These are phyloP conservation scores for Metalampra italica DNA, from an alignment of 2,888 invertebrate genomes.

Conservation along the genomic window DNA sequence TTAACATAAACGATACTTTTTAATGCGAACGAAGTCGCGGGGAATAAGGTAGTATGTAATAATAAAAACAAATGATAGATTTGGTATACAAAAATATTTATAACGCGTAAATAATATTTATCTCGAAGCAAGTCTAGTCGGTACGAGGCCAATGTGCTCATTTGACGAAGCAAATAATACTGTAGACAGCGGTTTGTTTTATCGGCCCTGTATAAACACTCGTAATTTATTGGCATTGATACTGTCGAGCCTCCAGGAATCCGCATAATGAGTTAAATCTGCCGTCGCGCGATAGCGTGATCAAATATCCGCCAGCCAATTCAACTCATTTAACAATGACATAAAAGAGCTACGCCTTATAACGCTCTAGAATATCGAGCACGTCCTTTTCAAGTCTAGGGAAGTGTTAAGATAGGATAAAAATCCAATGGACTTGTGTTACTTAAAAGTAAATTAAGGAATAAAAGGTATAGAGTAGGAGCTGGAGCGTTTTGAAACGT, in stretches of 20 bases:
- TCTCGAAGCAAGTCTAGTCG: neutral
- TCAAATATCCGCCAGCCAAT: constrained; percentile 30
- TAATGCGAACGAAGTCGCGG: too few relatives aligned
- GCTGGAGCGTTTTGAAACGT: constrained; percentile 48
- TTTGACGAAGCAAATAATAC: constrained; percentile 5
- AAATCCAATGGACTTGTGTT: constrained; percentile 21
- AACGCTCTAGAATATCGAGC: constrained; percentile 21
- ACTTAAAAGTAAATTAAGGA: constrained; percentile 45
- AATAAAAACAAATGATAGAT: neutral
- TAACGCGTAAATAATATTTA: constrained; percentile 1
- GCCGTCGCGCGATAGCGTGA: constrained; percentile 39
- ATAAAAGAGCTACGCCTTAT: constrained; percentile 14
- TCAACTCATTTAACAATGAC: constrained; percentile 11
- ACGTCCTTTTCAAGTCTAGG: constrained; percentile 14
- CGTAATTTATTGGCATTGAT: constrained; percentile 59
- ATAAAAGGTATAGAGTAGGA: constrained; percentile 46
- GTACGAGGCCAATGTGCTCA: constrained; percentile 1
- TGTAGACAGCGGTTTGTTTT: constrained; percentile 44
- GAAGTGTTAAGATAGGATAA: constrained; percentile 19
- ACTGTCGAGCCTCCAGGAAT: constrained; percentile 51
- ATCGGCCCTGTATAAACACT: constrained; percentile 40
- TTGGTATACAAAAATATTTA: neutral
- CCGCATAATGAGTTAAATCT: constrained; percentile 58
- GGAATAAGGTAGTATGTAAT: too few relatives aligned
- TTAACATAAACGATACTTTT: too few relatives aligned